These are phyloP conservation scores for Syritta pipiens DNA, from an alignment of 2,888 invertebrate species.

Conservation along the genomic window DNA sequence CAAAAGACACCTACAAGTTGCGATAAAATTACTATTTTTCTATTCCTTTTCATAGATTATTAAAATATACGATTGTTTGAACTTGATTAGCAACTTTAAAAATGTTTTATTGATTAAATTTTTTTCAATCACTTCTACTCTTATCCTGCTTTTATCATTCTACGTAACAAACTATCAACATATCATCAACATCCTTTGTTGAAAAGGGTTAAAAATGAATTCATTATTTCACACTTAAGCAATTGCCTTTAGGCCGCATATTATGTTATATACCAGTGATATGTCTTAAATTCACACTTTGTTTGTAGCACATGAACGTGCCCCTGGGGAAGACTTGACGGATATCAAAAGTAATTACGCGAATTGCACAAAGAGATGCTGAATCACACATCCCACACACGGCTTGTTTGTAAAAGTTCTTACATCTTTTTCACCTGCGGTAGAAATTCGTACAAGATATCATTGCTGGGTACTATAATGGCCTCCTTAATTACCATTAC, in stretches of 20 bases:
- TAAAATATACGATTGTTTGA: no score
- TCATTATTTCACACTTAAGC: slow-evolving; percentile 34
- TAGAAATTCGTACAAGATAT: slow-evolving; percentile 20
- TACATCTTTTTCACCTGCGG: background rate
- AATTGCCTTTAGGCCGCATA: background rate
- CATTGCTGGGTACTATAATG: slow-evolving; percentile 49
- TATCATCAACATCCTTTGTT: no score
- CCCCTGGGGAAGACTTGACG: background rate
- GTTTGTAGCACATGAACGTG: background rate
- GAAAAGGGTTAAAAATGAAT: slow-evolving; percentile 26
- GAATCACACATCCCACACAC: no score
- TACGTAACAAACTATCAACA: no score
- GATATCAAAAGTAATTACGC: slow-evolving; percentile 19
- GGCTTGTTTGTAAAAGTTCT: background rate
- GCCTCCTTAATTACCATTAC: slow-evolving; percentile 58
- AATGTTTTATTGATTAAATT: no score
- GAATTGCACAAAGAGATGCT: background rate
- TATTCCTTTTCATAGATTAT: no score
- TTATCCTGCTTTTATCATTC: no score
- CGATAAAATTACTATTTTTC: no score
- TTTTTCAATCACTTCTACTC: no score
- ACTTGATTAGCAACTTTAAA: no score
- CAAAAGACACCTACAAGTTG: no score
- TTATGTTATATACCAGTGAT: background rate
- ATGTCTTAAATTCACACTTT: slow-evolving; percentile 21